These are phyloP conservation scores for Phrynocephalus guinanensis DNA, from an alignment of 2,797 vertebrate genomes.

Conservation along the genomic window DNA sequence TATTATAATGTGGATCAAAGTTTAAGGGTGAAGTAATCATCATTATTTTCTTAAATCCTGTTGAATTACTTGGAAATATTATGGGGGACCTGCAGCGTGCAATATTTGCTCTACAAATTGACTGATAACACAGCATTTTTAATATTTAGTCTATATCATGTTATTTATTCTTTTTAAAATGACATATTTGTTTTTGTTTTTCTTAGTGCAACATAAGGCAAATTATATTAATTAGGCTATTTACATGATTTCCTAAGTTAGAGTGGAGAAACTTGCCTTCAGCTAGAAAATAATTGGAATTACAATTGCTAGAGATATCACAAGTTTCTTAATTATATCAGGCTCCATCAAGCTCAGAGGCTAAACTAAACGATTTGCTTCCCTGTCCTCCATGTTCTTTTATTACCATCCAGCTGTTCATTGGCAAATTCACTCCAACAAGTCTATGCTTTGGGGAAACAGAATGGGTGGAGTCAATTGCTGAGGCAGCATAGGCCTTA, in stretches of 20 bases:
- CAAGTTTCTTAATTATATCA: slow-evolving; percentile 82
- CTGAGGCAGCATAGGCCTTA: slow-evolving; percentile 51
- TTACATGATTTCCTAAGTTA: slow-evolving; percentile 84
- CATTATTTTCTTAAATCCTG: slow-evolving; percentile 71
- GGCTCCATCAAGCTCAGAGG: slow-evolving; percentile 79
- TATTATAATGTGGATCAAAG: slow-evolving; percentile 60
- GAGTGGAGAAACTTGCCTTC: slow-evolving; percentile 80
- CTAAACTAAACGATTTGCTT: slow-evolving; percentile 73
- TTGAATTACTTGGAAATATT: slow-evolving; percentile 63
- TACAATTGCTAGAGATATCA: slow-evolving; percentile 81
- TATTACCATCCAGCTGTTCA: slow-evolving; percentile 54
- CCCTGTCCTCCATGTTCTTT: slow-evolving; percentile 25
- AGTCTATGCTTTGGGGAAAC: slow-evolving; percentile 56
- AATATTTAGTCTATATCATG: slow-evolving; percentile 72
- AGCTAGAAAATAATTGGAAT: slow-evolving; percentile 85
- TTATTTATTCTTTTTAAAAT: slow-evolving; percentile 75
- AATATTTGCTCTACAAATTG: slow-evolving; percentile 72
- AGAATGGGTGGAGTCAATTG: slow-evolving; percentile 49
- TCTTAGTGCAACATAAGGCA: slow-evolving; percentile 78
- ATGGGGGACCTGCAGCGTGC: slow-evolving; percentile 50
- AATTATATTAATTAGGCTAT: slow-evolving; percentile 86
- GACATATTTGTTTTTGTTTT: slow-evolving; percentile 83
- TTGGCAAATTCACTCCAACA: slow-evolving; percentile 55
- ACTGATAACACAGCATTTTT: slow-evolving; percentile 64
- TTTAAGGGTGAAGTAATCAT: slow-evolving; percentile 54